These are phyloP conservation scores for Lasiurus borealis DNA, from an alignment of 2,113 vertebrate species.

Conservation along the genomic window DNA sequence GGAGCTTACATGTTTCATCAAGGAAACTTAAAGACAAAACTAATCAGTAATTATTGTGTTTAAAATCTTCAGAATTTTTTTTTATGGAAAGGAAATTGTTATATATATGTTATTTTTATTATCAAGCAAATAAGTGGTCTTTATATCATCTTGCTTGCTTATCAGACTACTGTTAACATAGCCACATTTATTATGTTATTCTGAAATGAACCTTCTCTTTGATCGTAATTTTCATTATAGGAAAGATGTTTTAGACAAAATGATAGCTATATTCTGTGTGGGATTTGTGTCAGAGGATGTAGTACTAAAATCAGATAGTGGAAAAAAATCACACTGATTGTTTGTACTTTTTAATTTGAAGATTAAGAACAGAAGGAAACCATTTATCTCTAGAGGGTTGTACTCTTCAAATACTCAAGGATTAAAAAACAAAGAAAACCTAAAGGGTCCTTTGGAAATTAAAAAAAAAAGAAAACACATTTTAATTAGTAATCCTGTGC, in stretches of 20 bases:
- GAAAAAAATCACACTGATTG: not conserved
- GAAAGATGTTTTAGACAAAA: conserved; percentile 41
- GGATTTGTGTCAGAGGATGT: not conserved
- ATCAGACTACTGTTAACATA: conserved; percentile 49
- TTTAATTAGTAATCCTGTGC: not conserved
- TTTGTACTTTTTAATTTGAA: conserved; percentile 12
- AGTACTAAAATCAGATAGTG: not conserved
- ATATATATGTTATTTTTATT: not conserved
- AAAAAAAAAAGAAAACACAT: not conserved
- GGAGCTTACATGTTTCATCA: conserved; percentile 3
- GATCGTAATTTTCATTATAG: conserved; percentile 2
- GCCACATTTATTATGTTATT: not conserved
- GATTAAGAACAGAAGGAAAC: conserved; percentile 7
- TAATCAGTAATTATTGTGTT: not conserved
- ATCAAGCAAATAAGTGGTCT: not conserved
- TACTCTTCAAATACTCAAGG: conserved; percentile 23
- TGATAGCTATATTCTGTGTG: not conserved
- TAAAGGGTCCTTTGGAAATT: not conserved
- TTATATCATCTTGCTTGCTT: conserved; percentile 26
- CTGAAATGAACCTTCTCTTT: not conserved
- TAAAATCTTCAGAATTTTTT: not conserved
- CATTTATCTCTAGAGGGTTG: not conserved
- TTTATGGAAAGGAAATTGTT: not conserved
- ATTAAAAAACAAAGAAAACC: not conserved
- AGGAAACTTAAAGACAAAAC: conserved; percentile 30